Conservation (phyloP, 2,113 vertebrate genomes). For the Odobenus rosmarus region DNA sequence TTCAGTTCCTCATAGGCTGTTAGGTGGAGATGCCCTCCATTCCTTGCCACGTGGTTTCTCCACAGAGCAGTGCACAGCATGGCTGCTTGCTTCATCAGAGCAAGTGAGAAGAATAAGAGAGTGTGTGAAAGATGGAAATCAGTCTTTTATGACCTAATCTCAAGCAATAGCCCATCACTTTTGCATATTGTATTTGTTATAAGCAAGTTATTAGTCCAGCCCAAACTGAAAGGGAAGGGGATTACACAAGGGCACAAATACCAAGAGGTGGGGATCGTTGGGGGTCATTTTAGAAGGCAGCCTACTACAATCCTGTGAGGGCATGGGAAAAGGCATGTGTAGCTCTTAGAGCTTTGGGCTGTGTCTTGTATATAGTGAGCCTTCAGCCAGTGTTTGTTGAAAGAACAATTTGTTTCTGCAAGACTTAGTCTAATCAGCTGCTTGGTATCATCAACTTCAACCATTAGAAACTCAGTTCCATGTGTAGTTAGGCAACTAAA, state of each 20-base stretch:
- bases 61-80: background rate
- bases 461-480: background rate
- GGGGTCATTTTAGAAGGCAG: background rate
- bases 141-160: background rate
- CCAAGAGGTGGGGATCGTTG: background rate
- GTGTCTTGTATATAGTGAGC: background rate
- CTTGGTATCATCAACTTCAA: background rate
- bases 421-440: background rate
- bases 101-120: background rate
- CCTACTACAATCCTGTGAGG: background rate
- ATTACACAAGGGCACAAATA: background rate
- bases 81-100: background rate
- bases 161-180: background rate
- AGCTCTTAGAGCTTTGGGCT: background rate
- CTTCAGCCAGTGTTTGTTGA: background rate
- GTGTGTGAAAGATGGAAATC: background rate
- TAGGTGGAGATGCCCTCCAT: background rate
- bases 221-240: background rate
- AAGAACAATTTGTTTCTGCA: background rate
- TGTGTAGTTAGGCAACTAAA: background rate
- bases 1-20: background rate
- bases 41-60: background rate
- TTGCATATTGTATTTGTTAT: background rate
- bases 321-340: background rate
- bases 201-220: background rate